Base-by-base conservation (phyloP, 2,888 invertebrate species). In the Frankliniella intonsa region DNA sequence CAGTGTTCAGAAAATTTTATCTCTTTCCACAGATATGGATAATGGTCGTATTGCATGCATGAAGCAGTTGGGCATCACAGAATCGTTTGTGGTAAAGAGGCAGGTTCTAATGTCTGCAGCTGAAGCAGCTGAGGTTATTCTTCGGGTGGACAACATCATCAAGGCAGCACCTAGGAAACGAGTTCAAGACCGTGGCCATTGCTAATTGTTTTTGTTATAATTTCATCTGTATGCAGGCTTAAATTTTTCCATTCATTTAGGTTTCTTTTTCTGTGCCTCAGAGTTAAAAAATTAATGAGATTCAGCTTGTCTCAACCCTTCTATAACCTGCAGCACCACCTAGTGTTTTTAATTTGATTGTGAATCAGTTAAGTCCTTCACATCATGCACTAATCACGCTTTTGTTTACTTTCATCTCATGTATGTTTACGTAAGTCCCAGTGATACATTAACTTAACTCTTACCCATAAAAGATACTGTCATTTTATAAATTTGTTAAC, bases 81-180 rank as follows among this genome's bases (percentile, higher is more conserved):
- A 99, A 89, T 98, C 99, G 0, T 98, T 94, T 90, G 96, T 95
- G 51, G 99, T 99, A 11, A 99, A 99, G 89, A 91, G 96, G 55
- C 98, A 99, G 88, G 97, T 99, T 81, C 89, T 99, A 82, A 87
- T 97, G 83, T 97, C 98, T 11, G 99, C 98, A 0, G 90, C 97
- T 0, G 99, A 99, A 89, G 99, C 99, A 0, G 98, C 99, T 0
- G 99, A 99, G 90, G 97, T 99, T 96, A 99, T 99, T 86, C 91
- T 99, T 27, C 93, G 99, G 82, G 99, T 99, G 0, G 99, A 99
- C 89, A 94, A 97, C 89, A 99, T 99, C 85, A 94, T 99, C 84
- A 95, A 94, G 88, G 92, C 97, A 14, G 97, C 97, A 51, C 97
- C 97, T 12, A 92, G 97, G 84, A 93, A 92, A 86, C 93, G 98